Evolutionary conservation across 2,113 vertebrate genomes (phyloP), one percentile per base, ranked within the genome.

Genomic region (Tapirus terrestris): DNA sequence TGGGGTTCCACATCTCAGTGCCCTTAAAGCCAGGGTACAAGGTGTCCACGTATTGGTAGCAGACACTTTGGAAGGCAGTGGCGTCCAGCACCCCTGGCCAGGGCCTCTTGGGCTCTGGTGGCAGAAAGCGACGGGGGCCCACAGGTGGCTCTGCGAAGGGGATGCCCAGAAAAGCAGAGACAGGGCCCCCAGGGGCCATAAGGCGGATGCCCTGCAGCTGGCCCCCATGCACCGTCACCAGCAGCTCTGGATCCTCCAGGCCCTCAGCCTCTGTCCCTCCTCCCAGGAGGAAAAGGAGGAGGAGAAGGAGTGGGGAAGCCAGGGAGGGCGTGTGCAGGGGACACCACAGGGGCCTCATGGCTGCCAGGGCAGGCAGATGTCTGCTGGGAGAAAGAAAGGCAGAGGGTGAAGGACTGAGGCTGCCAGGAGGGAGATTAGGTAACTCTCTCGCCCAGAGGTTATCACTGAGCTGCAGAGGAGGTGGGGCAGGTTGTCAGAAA

Each of bases 1-100:
- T 99, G 80, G 99, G 99, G 97, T 99, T 99, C 99, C 99, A 99
- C 99, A 99, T 99, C 98, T 99, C 99, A 0, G 65, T 99, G 82
- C 99, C 99, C 2, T 98, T 98, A 96, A 99, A 99, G 0, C 99
- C 99, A 0, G 99, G 99, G 97, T 98, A 99, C 3, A 98, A 97
- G 11, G 97, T 99, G 98, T 99, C 99, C 94, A 99, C 99, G 0
- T 96, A 98, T 90, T 99, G 99, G 98, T 98, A 99, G 96, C 99
- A 99, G 91, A 99, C 99, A 5, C 98, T 99, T 23, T 98, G 99
- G 97, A 99, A 99, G 45, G 97, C 36, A 0, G 89, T 98, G 56
- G 99, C 99, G 0, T 99, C 99, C 4, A 99, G 96, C 3, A 99
- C 89, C 4, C 98, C 99, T 0, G 97, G 25, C 99, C 99, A 99